phyloP scores from a whole-genome alignment of 2,113 vertebrate genomes.

The Castor canadensis region DNA sequence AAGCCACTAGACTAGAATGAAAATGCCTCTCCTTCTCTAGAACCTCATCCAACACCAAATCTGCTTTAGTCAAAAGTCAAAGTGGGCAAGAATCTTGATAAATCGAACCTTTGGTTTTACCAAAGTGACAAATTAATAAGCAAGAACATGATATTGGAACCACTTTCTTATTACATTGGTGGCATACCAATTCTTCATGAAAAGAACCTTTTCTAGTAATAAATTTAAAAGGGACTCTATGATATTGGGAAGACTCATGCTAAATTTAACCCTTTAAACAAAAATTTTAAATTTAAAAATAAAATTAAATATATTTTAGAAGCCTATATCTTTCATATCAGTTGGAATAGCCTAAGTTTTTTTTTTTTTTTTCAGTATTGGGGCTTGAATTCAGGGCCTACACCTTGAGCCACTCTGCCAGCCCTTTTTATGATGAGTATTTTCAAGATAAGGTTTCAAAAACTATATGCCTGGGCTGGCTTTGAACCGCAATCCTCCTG shows the following conservation, averaged over 20 bases:
- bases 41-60: neutral
- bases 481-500: no score
- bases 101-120: neutral
- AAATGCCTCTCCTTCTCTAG: neutral
- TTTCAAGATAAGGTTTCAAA: no score
- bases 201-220: conserved; percentile 3
- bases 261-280: neutral
- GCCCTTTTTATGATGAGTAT: no score
- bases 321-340: neutral
- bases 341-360: neutral
- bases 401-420: no score
- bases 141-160: neutral
- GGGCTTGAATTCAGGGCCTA: no score
- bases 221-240: neutral
- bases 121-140: neutral
- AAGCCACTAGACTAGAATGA: neutral
- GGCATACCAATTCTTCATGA: neutral
- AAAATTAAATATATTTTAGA: conserved; percentile 15
- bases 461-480: no score
- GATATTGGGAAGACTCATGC: neutral
- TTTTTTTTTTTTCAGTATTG: no score
- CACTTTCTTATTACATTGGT: neutral
- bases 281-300: neutral
- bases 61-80: neutral
- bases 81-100: neutral